phyloP scores from a whole-genome alignment of 53 echinoderm and acorn worm species.

The Holothuria leucospilota region DNA sequence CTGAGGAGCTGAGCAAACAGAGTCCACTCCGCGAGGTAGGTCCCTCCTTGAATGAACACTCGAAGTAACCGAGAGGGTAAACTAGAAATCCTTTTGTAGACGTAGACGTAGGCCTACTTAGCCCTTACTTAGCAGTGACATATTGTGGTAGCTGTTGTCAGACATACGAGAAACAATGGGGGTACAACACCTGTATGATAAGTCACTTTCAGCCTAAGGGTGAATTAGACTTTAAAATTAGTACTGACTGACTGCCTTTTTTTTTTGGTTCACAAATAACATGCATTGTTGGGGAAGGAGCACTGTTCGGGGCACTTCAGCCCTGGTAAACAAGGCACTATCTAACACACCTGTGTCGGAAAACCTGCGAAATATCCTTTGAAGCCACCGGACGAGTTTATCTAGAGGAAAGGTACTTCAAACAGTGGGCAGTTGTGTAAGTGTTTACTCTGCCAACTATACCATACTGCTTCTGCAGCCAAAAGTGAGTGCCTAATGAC shows the following conservation, averaged over 20 bases:
- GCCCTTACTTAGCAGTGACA: too few species aligned
- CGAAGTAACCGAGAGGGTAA: too few species aligned
- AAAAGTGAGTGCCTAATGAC: neutral
- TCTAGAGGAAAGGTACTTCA: neutral
- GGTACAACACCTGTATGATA: neutral
- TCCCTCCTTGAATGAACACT: too few species aligned
- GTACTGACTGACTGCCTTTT: neutral
- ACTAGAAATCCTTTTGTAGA: too few species aligned
- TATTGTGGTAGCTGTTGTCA: neutral
- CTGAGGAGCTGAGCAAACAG: too few species aligned
- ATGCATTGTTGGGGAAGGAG: neutral
- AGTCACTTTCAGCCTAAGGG: neutral
- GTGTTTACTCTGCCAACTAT: constrained; percentile 27
- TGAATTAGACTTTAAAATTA: constrained; percentile 24
- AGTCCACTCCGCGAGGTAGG: too few species aligned
- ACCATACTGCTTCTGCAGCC: neutral
- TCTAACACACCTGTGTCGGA: constrained; percentile 36
- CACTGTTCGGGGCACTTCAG: neutral
- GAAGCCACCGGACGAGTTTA: neutral
- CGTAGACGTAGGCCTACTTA: too few species aligned
- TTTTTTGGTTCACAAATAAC: constrained; percentile 9
- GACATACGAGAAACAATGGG: constrained; percentile 2
- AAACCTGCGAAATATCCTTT: constrained; percentile 4
- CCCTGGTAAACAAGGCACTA: neutral
- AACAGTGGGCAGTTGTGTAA: neutral